Conservation (phyloP, 2,797 vertebrate species). For the Alca torda region DNA sequence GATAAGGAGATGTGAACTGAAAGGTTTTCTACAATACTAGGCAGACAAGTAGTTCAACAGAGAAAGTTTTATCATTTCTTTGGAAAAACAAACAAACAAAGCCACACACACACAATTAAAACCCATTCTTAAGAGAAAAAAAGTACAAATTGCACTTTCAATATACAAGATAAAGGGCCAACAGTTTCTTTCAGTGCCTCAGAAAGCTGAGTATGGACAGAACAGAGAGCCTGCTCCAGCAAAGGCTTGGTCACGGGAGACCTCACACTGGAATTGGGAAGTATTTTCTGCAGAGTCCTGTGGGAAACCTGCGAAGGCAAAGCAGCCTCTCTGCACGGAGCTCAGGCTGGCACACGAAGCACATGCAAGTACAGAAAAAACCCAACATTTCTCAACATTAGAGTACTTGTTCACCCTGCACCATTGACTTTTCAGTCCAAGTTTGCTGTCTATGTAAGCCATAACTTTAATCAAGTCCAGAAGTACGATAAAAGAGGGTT, state of each 20-base stretch:
- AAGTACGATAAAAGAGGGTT: background rate
- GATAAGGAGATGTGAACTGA: background rate
- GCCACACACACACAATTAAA: background rate
- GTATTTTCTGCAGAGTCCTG: no score
- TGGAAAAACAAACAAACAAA: no score
- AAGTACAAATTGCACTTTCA: background rate
- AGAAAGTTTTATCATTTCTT: background rate
- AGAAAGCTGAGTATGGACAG: background rate
- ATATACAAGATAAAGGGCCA: no score
- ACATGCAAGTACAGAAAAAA: background rate
- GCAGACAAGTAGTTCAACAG: background rate
- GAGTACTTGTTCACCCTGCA: background rate
- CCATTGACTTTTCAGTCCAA: background rate
- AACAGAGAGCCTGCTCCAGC: background rate
- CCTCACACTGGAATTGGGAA: background rate
- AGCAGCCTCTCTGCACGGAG: background rate
- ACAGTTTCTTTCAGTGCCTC: background rate
- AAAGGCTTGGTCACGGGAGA: rapidly evolving
- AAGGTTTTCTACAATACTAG: background rate
- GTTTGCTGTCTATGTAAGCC: background rate
- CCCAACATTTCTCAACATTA: background rate
- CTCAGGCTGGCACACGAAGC: background rate
- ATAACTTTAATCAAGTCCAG: background rate
- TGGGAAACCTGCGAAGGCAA: background rate
- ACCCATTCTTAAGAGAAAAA: background rate